Evolutionary conservation across 2,113 vertebrate genomes (phyloP).

Genomic region (Lophura nycthemera): DNA sequence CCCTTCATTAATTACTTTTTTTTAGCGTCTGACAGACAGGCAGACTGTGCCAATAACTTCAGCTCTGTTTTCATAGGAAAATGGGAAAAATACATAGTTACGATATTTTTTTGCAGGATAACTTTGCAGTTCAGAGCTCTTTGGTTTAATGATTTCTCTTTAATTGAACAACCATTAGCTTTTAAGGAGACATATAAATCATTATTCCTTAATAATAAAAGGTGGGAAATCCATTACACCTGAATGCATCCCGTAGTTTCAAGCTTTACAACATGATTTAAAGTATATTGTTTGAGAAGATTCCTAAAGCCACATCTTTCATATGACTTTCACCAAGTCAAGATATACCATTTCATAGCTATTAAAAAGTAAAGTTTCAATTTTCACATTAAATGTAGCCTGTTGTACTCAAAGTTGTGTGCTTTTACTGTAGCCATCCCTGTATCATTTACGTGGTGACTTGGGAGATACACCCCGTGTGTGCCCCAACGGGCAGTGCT

Average conservation of each 20-base stretch:
- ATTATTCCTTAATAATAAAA: not conserved
- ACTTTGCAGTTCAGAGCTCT: not conserved
- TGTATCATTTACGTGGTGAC: not conserved
- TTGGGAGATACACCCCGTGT: not conserved
- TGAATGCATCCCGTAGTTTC: not conserved
- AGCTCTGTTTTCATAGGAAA: not conserved
- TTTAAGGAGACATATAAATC: not conserved
- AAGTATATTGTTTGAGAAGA: not conserved
- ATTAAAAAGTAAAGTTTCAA: not conserved
- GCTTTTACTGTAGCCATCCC: not conserved
- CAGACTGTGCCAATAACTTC: not conserved
- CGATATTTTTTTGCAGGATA: not conserved
- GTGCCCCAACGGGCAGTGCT: not conserved
- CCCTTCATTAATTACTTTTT: not conserved
- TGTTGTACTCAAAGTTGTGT: not conserved
- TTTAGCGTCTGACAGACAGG: not conserved
- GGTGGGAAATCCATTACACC: not conserved
- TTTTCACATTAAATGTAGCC: not conserved
- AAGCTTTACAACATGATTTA: not conserved
- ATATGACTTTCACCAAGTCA: not conserved
- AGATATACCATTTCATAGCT: not conserved
- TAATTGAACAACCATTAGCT: not conserved
- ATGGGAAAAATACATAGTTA: not conserved
- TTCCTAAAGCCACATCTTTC: not conserved
- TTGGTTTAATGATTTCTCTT: not conserved